Conservation (phyloP, 2,113 vertebrate species). For the Picathartes gymnocephalus region DNA sequence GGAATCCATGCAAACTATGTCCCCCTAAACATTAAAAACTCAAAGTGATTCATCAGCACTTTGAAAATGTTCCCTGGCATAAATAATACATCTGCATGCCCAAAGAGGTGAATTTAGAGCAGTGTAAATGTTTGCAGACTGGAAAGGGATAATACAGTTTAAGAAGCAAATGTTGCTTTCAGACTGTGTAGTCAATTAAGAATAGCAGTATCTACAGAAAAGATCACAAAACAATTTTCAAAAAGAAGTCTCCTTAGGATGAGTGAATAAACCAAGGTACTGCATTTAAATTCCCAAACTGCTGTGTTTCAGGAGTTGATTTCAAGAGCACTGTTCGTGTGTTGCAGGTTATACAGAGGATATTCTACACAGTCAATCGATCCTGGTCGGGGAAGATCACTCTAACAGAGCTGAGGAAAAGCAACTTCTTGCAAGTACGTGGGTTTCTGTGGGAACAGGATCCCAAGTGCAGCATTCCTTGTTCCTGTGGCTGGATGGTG, state of each 20-base stretch:
- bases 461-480: background rate
- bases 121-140: background rate
- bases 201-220: background rate
- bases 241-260: background rate
- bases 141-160: background rate
- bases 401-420: constrained; percentile 91
- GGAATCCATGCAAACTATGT: background rate
- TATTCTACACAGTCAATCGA: constrained; percentile 97
- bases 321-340: background rate
- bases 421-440: constrained; percentile 94
- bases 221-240: background rate
- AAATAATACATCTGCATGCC: background rate
- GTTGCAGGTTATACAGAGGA: constrained; percentile 94
- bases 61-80: background rate
- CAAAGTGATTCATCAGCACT: background rate
- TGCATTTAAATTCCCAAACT: background rate
- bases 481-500: background rate
- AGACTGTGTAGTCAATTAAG: background rate
- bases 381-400: constrained; percentile 97
- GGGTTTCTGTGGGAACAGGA: background rate
- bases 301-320: background rate
- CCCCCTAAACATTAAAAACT: background rate
- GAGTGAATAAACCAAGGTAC: background rate
- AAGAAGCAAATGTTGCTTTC: background rate
- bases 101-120: background rate